Conservation (phyloP, 2,888 invertebrate species). For the Erebia epiphron region DNA sequence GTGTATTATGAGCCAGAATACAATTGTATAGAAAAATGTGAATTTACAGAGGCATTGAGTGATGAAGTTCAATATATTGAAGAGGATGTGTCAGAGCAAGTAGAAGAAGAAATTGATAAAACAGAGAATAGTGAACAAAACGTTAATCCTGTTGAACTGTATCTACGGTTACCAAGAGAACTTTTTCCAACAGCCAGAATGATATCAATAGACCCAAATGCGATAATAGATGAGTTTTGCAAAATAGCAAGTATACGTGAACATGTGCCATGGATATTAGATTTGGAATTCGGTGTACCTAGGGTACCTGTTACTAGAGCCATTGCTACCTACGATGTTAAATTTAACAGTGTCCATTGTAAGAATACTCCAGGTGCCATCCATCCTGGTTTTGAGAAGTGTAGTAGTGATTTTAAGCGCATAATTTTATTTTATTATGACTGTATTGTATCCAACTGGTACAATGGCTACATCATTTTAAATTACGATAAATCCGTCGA, state of each 20-base stretch:
- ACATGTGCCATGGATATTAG: conserved; percentile 60
- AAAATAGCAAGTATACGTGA: conserved; percentile 48
- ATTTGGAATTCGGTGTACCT: conserved; percentile 64
- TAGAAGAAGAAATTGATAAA: conserved; percentile 6
- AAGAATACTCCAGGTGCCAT: conserved; percentile 59
- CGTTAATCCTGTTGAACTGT: conserved; percentile 50
- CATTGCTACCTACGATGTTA: conserved; percentile 60
- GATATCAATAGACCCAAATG: conserved; percentile 60
- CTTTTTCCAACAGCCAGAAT: conserved; percentile 59
- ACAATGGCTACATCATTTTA: conserved; percentile 55
- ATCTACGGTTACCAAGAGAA: conserved; percentile 55
- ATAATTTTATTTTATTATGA: conserved; percentile 63
- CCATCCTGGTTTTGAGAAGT: conserved; percentile 65
- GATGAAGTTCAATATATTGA: conserved; percentile 16
- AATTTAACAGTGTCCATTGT: conserved; percentile 60
- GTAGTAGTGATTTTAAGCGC: conserved; percentile 56
- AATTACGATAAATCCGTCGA: conserved; percentile 59
- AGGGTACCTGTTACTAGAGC: conserved; percentile 52
- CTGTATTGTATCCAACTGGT: conserved; percentile 61
- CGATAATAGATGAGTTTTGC: conserved; percentile 64
- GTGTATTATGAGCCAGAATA: conserved; percentile 20
- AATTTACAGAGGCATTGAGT: conserved; percentile 21
- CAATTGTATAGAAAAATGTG: conserved; percentile 22
- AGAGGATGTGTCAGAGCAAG: background rate
- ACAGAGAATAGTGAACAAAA: conserved; percentile 30